These are phyloP conservation scores for Eristalis intricaria DNA, from an alignment of 2,888 invertebrate species.

Conservation along the genomic window DNA sequence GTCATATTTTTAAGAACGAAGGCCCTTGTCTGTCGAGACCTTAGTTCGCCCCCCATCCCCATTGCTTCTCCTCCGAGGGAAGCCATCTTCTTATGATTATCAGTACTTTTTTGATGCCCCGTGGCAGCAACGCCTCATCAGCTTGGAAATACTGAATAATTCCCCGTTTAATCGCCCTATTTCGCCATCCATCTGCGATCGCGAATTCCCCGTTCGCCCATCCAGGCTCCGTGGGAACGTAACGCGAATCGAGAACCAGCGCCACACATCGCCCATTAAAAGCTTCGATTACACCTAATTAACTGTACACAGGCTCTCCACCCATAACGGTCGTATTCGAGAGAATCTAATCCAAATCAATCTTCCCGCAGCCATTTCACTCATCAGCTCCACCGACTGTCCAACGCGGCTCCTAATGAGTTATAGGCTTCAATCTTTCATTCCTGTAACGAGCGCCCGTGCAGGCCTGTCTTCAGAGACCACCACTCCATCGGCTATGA, in stretches of 20 bases:
- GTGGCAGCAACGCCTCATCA: neutral
- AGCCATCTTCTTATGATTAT: no score
- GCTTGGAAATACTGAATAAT: neutral
- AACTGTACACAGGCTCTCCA: neutral
- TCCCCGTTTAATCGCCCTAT: neutral
- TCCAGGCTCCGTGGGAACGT: neutral
- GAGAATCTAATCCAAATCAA: conserved; percentile 40
- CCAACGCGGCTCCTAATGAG: conserved; percentile 45
- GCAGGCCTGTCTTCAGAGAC: neutral
- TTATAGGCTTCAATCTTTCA: conserved; percentile 52
- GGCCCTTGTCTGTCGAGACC: no score
- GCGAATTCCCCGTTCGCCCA: neutral
- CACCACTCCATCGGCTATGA: conserved; percentile 27
- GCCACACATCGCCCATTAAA: neutral
- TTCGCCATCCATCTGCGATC: neutral
- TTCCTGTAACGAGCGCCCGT: conserved; percentile 34
- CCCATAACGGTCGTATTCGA: conserved; percentile 21
- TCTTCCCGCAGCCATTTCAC: conserved; percentile 15
- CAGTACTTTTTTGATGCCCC: no score
- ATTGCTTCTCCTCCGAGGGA: no score
- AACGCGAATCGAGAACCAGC: neutral
- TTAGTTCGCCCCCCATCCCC: no score
- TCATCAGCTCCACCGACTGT: conserved; percentile 42
- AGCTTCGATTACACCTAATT: conserved; percentile 27
- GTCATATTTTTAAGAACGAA: no score